Base-by-base conservation (phyloP, 2,113 vertebrate species). In the Halichoeres trimaculatus region DNA sequence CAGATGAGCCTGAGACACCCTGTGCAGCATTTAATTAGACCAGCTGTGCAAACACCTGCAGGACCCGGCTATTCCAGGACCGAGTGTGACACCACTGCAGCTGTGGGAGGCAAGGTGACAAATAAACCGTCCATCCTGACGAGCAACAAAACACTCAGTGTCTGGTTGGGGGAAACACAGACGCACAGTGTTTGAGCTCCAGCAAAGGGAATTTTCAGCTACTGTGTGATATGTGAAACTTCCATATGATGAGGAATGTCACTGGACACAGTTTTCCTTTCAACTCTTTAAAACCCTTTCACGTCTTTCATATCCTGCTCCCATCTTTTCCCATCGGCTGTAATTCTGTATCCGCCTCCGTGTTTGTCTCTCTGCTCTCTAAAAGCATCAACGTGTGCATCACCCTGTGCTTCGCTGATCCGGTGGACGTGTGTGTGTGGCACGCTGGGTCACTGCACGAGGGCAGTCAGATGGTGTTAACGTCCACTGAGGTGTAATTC, bases 401-500 rank as follows among this genome's bases (percentile, higher is more conserved):
- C 11, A 10, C 41, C 55, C 57, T 5, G n/a, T 30, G 12, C 80
- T 73, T 76, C 71, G 63, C 75, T 36, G 68, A 67, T 52, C 63
- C 47, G 40, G 34, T 56, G 56, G 22, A 50, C 67, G 51, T 66
- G 36, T n/a, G n/a, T 47, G 43, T 74, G 59, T 36, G 62, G 45
- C 63, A 45, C 17, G 11, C 41, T 57, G 66, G 53, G 12, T 45
- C 54, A 38, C 72, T 79, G 78, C 75, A 75, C 80, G 80, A 86
- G 65, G 53, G 74, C 53, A 20, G 50, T 10, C 62, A 60, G 82
- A 74, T 76, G 47, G 69, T 38, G 71, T 81, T 83, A 71, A 63
- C 71, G 82, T 81, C 68, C 64, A 22, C 11, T 1, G 0, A 20
- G 63, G 55, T 73, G 84, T 85, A 70, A 85, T 80, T 70, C 66